Percentiles rank a stretch among this genome's conserved stretches.
Conservation (phyloP, 2,888 invertebrate genomes). For the Prosapia bicincta region DNA sequence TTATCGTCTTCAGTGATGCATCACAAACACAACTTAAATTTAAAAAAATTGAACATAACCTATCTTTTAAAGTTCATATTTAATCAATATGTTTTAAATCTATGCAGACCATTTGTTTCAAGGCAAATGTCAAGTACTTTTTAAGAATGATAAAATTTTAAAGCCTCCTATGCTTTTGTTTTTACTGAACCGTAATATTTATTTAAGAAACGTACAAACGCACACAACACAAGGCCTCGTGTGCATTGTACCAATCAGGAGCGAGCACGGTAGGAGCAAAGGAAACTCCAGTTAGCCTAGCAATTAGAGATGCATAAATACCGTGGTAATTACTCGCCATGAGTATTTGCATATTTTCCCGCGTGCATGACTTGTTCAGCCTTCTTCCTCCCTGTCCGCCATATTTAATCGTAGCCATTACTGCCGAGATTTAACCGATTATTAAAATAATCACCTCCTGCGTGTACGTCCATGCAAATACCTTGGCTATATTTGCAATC, state of each 20-base stretch:
- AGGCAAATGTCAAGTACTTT: too few relatives aligned
- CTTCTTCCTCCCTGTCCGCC: neutral
- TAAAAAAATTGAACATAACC: too few relatives aligned
- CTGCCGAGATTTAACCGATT: neutral
- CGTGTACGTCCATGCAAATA: neutral
- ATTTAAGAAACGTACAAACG: too few relatives aligned
- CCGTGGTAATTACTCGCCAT: neutral
- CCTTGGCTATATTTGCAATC: neutral
- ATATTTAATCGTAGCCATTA: slow-evolving; percentile 2
- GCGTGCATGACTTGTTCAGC: neutral
- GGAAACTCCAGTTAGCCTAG: neutral
- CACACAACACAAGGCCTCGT: too few relatives aligned
- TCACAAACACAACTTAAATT: too few relatives aligned
- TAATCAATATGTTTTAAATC: too few relatives aligned
- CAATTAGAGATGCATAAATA: neutral
- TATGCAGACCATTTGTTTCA: too few relatives aligned
- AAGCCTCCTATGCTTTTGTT: too few relatives aligned
- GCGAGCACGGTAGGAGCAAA: neutral
- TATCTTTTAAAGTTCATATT: too few relatives aligned
- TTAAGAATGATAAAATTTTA: too few relatives aligned
- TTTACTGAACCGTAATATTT: too few relatives aligned
- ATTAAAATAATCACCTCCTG: neutral
- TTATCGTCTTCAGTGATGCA: too few relatives aligned
- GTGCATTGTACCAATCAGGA: neutral
- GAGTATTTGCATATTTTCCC: neutral